Base-by-base conservation (phyloP, 92 coral and sea anemone genomes). In the Epizoanthus ramosus region DNA sequence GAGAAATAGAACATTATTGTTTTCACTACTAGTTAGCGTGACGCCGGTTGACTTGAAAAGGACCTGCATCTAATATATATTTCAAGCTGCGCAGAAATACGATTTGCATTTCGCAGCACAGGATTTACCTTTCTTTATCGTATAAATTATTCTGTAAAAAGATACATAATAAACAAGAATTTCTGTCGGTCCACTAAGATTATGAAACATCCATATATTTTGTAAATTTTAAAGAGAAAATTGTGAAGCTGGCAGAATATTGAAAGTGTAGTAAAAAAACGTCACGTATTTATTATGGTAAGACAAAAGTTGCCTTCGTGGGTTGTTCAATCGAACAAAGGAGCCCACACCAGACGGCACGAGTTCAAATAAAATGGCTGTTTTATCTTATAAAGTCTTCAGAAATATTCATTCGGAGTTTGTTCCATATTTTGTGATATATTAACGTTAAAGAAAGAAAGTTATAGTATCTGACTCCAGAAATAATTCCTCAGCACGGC, bases 291-390 rank as follows among this genome's bases (percentile, higher is more conserved):
- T 77, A 23, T 24, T 37, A 60, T 77, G 23, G 39, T 13, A 37
- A 65, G 60, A 39, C 15, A 37, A 41, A 63, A 53, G 59, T 28
- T 57, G 37, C 28, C 69, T 75, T 59, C 39, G 15, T 28, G 33
- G 80, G 80, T 75, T 75, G 31, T 16, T 41, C 39, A 10, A 12
- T 61, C 14, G 56, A 77, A 77, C 82, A 77, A 77, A 77, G 82
- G 50, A 14, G 21, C 13, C 60, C 82, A 63, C 82, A 61, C 47
- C 57, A 77, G 23, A 77, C 71, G 63, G 82, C 82, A 59, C 45
- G 82, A 14, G 43, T 60, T 77, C 71, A 19, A 4, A 61, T 52
- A 61, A 77, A 39, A 21, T 28, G 71, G 14, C 22, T 41, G 31
- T 37, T 10, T 14, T 39, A 28, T 25, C 28, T 77, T 77, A 31